phyloP scores from a whole-genome alignment of 2,113 vertebrate species.

The Macroglossus sobrinus region DNA sequence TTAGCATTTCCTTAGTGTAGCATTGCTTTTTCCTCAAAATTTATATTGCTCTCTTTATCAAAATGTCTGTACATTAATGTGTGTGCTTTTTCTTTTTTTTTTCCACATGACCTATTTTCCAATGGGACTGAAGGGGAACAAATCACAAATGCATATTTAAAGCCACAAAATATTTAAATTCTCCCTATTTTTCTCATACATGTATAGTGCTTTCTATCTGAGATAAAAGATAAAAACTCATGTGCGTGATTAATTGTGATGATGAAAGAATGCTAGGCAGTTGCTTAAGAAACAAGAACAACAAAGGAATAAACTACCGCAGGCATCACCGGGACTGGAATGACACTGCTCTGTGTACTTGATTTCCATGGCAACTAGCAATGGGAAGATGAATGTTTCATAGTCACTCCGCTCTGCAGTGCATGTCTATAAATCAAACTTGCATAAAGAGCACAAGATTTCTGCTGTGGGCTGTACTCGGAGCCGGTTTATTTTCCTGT shows the following conservation, averaged over 20 bases:
- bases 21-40: neutral
- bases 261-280: conserved; percentile 82
- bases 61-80: conserved; percentile 54
- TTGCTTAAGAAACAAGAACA: conserved; percentile 88
- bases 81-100: neutral
- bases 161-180: conserved; percentile 60
- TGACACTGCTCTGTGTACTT: conserved; percentile 88
- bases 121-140: conserved; percentile 17
- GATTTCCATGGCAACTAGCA: conserved; percentile 89
- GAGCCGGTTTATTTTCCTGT: conserved; percentile 84
- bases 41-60: conserved; percentile 10
- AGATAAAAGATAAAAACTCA: conserved; percentile 75
- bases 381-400: conserved; percentile 86
- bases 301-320: conserved; percentile 87
- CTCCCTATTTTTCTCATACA: conserved; percentile 27
- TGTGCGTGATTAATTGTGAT: conserved; percentile 79
- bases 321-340: conserved; percentile 86
- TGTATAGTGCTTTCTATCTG: conserved; percentile 50
- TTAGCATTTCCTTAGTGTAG: neutral
- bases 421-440: conserved; percentile 91
- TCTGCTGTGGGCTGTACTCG: conserved; percentile 81
- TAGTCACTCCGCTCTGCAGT: conserved; percentile 84
- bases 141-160: conserved; percentile 34
- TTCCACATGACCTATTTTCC: conserved; percentile 60
- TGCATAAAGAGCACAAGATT: conserved; percentile 86